Base-by-base conservation (phyloP, 2,113 vertebrate species). In the Tragelaphus scriptus region DNA sequence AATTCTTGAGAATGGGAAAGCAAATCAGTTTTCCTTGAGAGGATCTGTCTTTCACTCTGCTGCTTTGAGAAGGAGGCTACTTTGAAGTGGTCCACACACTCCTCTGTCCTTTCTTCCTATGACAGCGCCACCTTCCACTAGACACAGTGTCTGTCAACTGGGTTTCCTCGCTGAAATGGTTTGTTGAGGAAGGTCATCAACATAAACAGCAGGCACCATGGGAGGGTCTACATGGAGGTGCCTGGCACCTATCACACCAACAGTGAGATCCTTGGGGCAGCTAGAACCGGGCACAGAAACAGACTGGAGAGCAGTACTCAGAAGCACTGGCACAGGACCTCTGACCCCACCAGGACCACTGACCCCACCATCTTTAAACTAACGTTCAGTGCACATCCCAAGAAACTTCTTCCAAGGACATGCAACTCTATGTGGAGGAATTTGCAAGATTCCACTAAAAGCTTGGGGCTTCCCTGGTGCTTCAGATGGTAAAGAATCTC, bases 111-210 rank as follows among this genome's bases (percentile, higher is more conserved):
- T n/a, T 26, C 7, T 19, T 55, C 68, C 65, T 25, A 17, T 1
- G n/a, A 61, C 9, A 21, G 7, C 3, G 11, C 11, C 7, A 15
- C 28, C 23, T 9, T 49, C 14, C 8, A 5, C 17, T 26, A 56
- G 51, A 65, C 51, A 55, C 21, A 49, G 2, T 23, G 47, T 44
- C 53, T 86, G 59, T 56, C 19, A 26, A 21, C 0, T n/a, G 58
- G 56, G 80, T 25, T 47, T 95, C 49, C 75, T 61, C 61, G 14
- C 32, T 14, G 14, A 81, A 85, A 4, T 17, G 15, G 25, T 28
- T 75, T 75, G n/a, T 40, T 68, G 28, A 96, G n/a, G 65, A 93
- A 77, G 82, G 75, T 17, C 25, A 80, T 55, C 10, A 49, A 77
- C 32, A 30, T 2, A 11, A 49, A 51, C 11, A 55, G 11, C 3